These are phyloP conservation scores for Athetis lepigone DNA, from an alignment of 2,888 invertebrate genomes.

Conservation along the genomic window DNA sequence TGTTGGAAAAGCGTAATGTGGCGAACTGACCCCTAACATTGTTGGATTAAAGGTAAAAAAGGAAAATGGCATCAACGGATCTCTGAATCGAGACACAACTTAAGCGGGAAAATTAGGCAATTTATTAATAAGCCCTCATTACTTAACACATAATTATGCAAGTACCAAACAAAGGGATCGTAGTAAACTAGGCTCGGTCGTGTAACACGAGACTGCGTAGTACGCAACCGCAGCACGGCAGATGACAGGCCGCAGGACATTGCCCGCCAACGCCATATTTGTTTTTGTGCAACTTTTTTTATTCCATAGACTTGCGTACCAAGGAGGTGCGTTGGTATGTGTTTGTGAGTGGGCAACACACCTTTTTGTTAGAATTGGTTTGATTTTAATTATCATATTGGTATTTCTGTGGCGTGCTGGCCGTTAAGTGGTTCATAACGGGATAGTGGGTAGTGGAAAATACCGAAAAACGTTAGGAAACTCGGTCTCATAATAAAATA, in stretches of 20 bases:
- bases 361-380: not conserved
- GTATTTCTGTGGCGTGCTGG: no score
- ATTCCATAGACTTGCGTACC: slow-evolving; percentile 36
- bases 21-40: no score
- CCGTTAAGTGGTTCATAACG: no score
- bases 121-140: not conserved
- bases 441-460: no score
- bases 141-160: slow-evolving; percentile 24
- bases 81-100: no score
- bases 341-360: slow-evolving; percentile 9
- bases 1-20: no score
- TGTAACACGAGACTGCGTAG: slow-evolving; percentile 78
- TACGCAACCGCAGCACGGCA: slow-evolving; percentile 78
- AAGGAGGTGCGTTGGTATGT: slow-evolving; percentile 22
- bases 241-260: slow-evolving; percentile 82
- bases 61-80: no score
- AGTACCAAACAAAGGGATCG: slow-evolving; percentile 75
- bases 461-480: no score
- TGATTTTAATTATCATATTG: no score
- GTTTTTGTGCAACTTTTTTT: slow-evolving; percentile 63
- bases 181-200: slow-evolving; percentile 67
- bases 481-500: no score
- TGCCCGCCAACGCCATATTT: slow-evolving; percentile 78
- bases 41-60: no score
- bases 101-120: no score